Conservation (phyloP, 2,113 vertebrate genomes). For the Crocuta crocuta region DNA sequence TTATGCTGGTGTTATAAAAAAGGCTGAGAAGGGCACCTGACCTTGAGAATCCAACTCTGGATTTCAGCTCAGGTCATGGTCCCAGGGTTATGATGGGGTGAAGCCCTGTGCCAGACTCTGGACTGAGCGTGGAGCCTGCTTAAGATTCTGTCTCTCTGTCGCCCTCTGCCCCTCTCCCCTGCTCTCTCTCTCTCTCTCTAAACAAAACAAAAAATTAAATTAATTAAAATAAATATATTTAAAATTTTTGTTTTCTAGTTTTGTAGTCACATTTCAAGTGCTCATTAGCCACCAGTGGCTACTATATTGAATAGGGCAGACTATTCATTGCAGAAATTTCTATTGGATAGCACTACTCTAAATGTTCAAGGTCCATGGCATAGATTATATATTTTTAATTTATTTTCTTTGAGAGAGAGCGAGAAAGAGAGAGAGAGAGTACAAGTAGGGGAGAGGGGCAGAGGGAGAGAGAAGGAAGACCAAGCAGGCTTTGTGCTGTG, state of each 20-base stretch:
- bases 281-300: neutral
- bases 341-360: neutral
- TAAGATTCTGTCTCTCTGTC: too few relatives aligned
- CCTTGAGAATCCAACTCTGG: too few relatives aligned
- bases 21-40: neutral
- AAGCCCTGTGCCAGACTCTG: too few relatives aligned
- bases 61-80: too few relatives aligned
- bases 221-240: neutral
- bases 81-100: too few relatives aligned
- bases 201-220: neutral
- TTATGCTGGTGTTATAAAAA: neutral
- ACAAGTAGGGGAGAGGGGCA: neutral
- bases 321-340: neutral
- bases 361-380: neutral
- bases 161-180: too few relatives aligned
- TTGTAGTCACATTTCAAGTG: neutral
- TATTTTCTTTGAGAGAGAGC: neutral
- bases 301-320: neutral
- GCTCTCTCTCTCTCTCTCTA: too few relatives aligned
- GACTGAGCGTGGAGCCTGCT: too few relatives aligned
- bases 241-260: neutral
- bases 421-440: neutral
- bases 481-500: too few relatives aligned
- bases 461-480: neutral
- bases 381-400: too few relatives aligned